Evolutionary conservation across 2,113 vertebrate species (phyloP), one percentile per base, ranked within the genome.

Genomic region (Peromyscus californicus): DNA sequence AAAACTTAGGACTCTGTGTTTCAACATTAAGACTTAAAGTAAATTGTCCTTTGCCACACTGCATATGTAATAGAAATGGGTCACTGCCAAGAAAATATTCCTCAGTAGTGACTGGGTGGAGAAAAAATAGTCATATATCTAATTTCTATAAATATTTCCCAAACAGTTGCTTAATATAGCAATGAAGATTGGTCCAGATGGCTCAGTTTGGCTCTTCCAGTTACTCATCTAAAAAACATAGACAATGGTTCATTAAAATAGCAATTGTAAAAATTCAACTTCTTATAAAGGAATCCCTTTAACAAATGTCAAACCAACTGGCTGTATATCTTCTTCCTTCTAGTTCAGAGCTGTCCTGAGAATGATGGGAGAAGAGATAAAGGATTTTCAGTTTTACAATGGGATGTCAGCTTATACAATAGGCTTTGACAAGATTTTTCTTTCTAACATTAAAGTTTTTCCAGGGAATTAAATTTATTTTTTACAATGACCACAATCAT

Each of bases 131-230:
- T 9, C 6, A 22, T 19, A 31, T 74, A 89, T 9, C 67, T 5
- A 33, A 72, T 92, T 97, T 96, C 63, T 92, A 36, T 67, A 94
- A 92, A 69, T 74, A 88, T 65, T 76, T 86, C 21, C 51, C 26
- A 10, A 31, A 78, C 83, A 79, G 17, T 42, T 93, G 78, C 45
- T 95, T 96, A 92, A 82, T 54, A 31, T 70, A 75, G 91, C 36
- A 90, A 42, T 39, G 33, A 84, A 84, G 29, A 75, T 22, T 84
- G 4, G 57, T 88, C 69, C 19, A 70, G 69, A 94, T 92, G 69
- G 61, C 48, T 96, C 31, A 89, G 24, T 80, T 86, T 96, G 59
- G 31, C 31, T 88, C 24, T 76, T 45, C 42, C 1, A 17, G 19
- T 54, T 87, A 70, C 31, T 90, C 45, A 87, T 90, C 29, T 12